Conservation (phyloP, 2,797 vertebrate species). For the Paramormyrops hopkinsi region DNA sequence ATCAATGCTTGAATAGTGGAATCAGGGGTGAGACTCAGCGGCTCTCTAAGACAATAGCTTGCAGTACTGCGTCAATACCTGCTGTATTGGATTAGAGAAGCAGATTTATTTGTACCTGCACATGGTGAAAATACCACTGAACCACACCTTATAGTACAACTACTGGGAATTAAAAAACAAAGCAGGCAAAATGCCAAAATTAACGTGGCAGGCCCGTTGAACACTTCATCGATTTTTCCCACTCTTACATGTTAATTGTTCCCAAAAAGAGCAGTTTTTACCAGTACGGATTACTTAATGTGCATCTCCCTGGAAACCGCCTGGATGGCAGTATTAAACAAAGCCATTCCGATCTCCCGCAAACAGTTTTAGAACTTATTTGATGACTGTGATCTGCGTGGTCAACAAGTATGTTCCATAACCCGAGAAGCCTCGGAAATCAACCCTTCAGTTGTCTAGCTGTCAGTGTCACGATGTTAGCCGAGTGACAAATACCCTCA, state of each 20-base stretch:
- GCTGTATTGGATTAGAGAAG: neutral
- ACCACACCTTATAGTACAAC: neutral
- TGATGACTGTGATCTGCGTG: neutral
- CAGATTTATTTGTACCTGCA: neutral
- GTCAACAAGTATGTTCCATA: neutral
- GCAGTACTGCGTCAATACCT: neutral
- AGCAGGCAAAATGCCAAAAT: neutral
- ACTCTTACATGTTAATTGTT: slow-evolving; percentile 36
- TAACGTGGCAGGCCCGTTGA: neutral
- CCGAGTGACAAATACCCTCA: neutral
- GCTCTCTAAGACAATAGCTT: neutral
- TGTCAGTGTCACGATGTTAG: neutral
- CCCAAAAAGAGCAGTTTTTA: slow-evolving; percentile 47
- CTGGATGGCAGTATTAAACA: slow-evolving; percentile 29
- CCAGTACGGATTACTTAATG: slow-evolving; percentile 41
- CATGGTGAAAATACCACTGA: neutral
- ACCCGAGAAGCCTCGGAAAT: neutral
- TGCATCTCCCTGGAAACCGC: slow-evolving; percentile 58
- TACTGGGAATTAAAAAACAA: neutral
- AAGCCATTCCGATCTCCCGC: neutral
- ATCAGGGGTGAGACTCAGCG: neutral
- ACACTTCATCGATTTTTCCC: neutral
- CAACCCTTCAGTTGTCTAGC: neutral
- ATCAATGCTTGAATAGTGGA: neutral
- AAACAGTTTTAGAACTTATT: neutral